Conservation (phyloP, 1,140 invertebrate species). For the Pogonus chalceus region DNA sequence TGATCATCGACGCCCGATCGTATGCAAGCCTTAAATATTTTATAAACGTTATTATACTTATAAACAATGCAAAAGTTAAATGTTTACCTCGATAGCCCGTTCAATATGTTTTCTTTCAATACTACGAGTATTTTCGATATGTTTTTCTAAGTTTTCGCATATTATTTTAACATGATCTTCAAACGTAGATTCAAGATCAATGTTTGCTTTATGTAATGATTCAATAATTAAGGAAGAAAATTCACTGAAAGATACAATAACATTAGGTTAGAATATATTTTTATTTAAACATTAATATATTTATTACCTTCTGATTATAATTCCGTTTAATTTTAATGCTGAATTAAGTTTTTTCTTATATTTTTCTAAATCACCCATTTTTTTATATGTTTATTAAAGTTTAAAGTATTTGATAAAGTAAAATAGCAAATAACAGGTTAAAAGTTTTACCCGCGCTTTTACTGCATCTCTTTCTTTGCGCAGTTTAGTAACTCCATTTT, state of each 20-base stretch:
- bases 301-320: neutral
- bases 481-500: no score
- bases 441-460: neutral
- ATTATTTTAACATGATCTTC: slow-evolving; percentile 51
- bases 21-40: slow-evolving; percentile 49
- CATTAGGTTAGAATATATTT: neutral
- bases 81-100: slow-evolving; percentile 54
- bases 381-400: neutral
- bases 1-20: slow-evolving; percentile 59
- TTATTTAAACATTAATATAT: no score
- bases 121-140: slow-evolving; percentile 56
- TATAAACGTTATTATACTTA: slow-evolving; percentile 9
- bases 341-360: neutral
- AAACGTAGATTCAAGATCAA: slow-evolving; percentile 21
- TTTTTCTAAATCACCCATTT: neutral
- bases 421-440: neutral
- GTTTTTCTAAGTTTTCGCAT: slow-evolving; percentile 57
- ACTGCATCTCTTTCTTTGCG: no score
- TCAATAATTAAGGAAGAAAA: neutral
- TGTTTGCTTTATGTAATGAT: neutral
- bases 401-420: neutral
- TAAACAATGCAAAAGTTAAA: slow-evolving; percentile 8
- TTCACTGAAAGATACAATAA: neutral
- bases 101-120: slow-evolving; percentile 63
- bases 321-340: neutral